Evolutionary conservation across 35 echinoderm and acorn worm genomes (phyloP).

Genomic region (Diadema setosum): DNA sequence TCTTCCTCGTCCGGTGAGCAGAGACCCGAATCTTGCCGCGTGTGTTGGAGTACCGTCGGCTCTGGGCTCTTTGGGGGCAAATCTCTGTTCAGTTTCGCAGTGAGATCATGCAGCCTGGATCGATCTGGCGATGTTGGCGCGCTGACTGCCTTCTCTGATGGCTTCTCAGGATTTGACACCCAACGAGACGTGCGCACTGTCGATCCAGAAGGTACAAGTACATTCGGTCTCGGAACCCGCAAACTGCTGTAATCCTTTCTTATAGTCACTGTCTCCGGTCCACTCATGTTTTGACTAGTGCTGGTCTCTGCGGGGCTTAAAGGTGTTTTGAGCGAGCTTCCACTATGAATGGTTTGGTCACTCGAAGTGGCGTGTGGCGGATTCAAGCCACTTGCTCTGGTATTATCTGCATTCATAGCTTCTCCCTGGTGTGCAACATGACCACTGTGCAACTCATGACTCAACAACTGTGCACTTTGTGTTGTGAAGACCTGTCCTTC

Average conservation of each 20-base stretch:
- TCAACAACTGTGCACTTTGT: not conserved
- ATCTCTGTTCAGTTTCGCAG: slow-evolving; percentile 24
- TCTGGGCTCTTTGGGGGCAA: not conserved
- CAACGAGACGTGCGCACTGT: not conserved
- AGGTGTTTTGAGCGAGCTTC: not conserved
- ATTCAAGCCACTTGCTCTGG: not conserved
- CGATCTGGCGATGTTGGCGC: slow-evolving; percentile 53
- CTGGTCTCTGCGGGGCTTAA: not conserved
- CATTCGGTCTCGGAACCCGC: slow-evolving; percentile 11
- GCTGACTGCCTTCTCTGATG: not conserved
- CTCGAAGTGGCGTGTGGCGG: not conserved
- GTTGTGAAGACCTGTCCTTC: not conserved
- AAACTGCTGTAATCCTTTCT: slow-evolving; percentile 56
- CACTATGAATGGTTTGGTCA: not conserved
- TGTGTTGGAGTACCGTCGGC: not conserved
- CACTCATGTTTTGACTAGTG: not conserved
- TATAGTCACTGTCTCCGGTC: slow-evolving; percentile 20
- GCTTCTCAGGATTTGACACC: slow-evolving; percentile 7
- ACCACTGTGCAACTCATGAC: not conserved
- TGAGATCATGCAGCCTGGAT: slow-evolving; percentile 42
- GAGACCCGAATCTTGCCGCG: not conserved
- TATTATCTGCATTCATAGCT: not conserved
- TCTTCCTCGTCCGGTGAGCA: slow-evolving; percentile 48
- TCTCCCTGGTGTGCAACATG: not conserved
- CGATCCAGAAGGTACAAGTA: not conserved